Conservation (phyloP, 2,797 vertebrate species). For the Pteronotus mesoamericanus region DNA sequence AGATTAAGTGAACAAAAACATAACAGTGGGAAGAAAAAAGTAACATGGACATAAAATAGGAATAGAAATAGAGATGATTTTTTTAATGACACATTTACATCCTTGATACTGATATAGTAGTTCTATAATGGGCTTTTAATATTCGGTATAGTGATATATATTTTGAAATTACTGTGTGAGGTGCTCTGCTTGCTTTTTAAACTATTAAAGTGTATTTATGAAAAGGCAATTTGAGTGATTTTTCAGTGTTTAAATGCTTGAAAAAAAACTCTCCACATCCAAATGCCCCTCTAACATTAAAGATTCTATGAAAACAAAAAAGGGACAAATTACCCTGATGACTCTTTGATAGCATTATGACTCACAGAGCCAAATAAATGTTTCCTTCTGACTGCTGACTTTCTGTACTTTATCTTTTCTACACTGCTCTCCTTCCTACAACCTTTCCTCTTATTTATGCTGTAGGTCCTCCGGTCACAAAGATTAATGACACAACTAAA, state of each 20-base stretch:
- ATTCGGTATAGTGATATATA: not conserved
- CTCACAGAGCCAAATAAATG: not conserved
- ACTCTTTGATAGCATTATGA: not conserved
- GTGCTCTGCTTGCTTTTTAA: not conserved
- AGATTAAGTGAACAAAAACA: not conserved
- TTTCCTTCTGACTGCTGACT: not conserved
- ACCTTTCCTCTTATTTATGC: not conserved
- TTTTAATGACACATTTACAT: not conserved
- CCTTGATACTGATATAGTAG: not conserved
- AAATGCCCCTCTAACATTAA: not conserved
- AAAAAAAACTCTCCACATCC: not conserved
- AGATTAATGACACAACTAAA: not conserved
- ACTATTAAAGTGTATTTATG: not conserved
- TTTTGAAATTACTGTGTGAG: not conserved
- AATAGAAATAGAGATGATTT: not conserved
- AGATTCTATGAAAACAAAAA: not conserved
- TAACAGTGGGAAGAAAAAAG: not conserved
- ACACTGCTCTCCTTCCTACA: not conserved
- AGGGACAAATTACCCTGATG: not conserved
- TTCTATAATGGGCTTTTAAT: not conserved
- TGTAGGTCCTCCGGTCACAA: not conserved
- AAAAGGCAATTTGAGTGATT: not conserved
- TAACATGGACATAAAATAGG: not conserved
- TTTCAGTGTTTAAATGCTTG: conserved; percentile 21
- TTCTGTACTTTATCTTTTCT: not conserved